Conservation (phyloP, 2,888 invertebrate genomes). For the Lingula anatina region DNA sequence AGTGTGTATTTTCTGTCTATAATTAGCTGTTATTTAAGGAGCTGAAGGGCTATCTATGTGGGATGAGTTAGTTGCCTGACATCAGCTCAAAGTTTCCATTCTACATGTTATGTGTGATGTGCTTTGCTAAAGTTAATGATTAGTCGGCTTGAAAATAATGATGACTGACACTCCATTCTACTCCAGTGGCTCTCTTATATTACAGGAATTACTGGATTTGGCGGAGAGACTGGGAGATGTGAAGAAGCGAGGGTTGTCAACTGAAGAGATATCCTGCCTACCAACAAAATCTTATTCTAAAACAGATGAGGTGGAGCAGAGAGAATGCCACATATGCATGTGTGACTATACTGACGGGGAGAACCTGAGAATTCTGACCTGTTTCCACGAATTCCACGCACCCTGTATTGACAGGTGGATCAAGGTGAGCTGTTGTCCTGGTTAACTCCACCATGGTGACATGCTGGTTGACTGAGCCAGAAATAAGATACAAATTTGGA, state of each 20-base stretch:
- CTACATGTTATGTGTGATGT: too few relatives aligned
- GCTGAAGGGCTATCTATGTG: too few relatives aligned
- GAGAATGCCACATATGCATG: slow-evolving; percentile 41
- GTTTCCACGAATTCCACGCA: slow-evolving; percentile 43
- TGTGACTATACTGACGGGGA: slow-evolving; percentile 37
- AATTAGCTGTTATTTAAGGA: too few relatives aligned
- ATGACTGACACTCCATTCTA: too few relatives aligned
- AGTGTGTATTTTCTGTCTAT: too few relatives aligned
- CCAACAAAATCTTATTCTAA: slow-evolving; percentile 18
- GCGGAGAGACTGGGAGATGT: slow-evolving; percentile 29
- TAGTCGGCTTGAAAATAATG: too few relatives aligned
- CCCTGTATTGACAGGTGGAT: slow-evolving; percentile 45
- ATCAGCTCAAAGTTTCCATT: too few relatives aligned
- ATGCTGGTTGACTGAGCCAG: background rate
- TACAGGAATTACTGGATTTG: slow-evolving; percentile 22
- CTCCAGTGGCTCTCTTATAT: too few relatives aligned
- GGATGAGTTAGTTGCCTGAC: too few relatives aligned
- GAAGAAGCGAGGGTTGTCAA: slow-evolving; percentile 19
- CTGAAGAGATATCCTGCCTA: slow-evolving; percentile 15
- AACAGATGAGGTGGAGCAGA: slow-evolving; percentile 6
- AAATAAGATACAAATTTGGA: too few relatives aligned
- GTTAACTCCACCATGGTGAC: background rate
- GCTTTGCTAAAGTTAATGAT: too few relatives aligned
- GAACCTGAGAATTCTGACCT: slow-evolving; percentile 34
- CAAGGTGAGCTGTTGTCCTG: slow-evolving; percentile 18